Conservation (phyloP, 2,113 vertebrate genomes). For the Rhagologus leucostigma region DNA sequence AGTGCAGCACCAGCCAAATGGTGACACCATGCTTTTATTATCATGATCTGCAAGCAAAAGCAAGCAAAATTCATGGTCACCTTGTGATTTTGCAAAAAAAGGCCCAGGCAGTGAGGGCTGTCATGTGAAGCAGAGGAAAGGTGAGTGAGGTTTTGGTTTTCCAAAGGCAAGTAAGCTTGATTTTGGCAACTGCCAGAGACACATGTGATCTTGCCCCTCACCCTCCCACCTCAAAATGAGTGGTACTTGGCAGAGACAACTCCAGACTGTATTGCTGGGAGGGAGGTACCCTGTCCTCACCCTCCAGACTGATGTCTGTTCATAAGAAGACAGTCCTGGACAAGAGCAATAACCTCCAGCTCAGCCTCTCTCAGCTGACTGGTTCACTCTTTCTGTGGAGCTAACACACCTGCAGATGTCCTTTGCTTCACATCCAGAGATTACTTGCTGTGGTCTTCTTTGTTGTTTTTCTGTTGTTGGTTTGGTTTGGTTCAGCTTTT, state of each 20-base stretch:
- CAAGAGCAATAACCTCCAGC: background rate
- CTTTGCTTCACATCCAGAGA: background rate
- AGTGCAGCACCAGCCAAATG: background rate
- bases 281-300: background rate
- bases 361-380: background rate
- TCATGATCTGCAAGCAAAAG: background rate
- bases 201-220: background rate
- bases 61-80: background rate
- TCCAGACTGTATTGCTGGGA: background rate
- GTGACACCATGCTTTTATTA: background rate
- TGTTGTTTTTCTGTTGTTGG: background rate
- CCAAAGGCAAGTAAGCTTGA: background rate
- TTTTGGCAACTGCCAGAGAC: background rate
- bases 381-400: background rate
- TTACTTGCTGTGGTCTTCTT: background rate
- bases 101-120: background rate
- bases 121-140: background rate
- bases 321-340: background rate
- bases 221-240: background rate
- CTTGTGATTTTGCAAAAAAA: background rate
- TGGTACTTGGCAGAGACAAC: background rate
- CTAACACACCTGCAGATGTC: background rate
- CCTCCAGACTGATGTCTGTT: background rate
- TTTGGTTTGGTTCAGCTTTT: background rate
- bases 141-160: background rate